Conservation (phyloP, 2,113 vertebrate species). For the Emydocephalus ijimae region DNA sequence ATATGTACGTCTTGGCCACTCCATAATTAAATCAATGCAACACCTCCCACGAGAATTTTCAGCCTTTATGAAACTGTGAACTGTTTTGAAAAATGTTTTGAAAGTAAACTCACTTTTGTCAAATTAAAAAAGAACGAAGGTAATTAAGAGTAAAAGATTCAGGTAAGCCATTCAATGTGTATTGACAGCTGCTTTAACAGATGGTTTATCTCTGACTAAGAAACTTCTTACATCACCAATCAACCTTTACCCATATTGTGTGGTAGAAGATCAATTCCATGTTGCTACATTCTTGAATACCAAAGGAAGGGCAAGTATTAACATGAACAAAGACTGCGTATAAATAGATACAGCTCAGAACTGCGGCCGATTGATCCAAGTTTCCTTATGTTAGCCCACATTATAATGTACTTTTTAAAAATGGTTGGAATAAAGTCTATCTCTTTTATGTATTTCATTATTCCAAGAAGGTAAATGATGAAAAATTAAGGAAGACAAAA, state of each 20-base stretch:
- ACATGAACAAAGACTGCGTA: background rate
- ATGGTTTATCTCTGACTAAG: background rate
- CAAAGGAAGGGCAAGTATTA: background rate
- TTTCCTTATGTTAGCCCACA: background rate
- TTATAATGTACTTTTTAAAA: background rate
- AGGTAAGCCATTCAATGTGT: background rate
- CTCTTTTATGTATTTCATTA: background rate
- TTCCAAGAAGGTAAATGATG: background rate
- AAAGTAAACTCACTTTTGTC: background rate
- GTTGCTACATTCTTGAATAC: background rate
- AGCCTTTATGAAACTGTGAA: background rate
- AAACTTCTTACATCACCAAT: background rate
- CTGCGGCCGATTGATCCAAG: background rate
- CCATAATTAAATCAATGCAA: background rate
- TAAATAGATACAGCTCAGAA: background rate
- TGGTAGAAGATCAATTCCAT: background rate
- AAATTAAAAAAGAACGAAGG: background rate
- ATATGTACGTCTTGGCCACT: background rate
- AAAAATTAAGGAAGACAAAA: background rate
- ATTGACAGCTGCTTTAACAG: background rate
- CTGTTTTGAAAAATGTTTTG: background rate
- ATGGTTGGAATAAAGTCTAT: background rate
- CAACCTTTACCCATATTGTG: background rate
- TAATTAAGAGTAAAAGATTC: background rate
- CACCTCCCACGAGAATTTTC: background rate